phyloP scores from a whole-genome alignment of 2,113 vertebrate species.

The Nematolebias whitei region DNA sequence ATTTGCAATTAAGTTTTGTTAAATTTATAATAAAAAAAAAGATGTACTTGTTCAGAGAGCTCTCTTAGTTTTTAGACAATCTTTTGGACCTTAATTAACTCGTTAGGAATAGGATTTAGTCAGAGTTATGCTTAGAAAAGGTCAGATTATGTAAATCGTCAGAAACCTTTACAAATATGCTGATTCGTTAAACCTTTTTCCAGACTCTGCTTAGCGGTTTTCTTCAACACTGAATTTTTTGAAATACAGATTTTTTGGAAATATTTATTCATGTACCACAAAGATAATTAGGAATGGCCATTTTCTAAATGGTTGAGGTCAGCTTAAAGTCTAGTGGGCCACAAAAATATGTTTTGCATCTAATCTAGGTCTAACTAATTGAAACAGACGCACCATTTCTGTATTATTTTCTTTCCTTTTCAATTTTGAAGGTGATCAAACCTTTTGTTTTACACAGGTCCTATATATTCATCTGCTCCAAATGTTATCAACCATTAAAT shows the following conservation, averaged over 20 bases:
- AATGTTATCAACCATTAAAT: too few species aligned
- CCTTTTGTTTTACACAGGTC: too few species aligned
- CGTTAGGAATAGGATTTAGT: background rate
- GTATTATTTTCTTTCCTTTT: too few species aligned
- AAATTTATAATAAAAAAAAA: background rate
- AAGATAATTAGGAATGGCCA: too few species aligned
- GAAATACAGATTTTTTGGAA: background rate
- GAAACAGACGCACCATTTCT: too few species aligned
- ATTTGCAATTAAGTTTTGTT: background rate
- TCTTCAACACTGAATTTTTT: background rate
- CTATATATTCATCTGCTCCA: too few species aligned
- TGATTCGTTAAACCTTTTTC: background rate
- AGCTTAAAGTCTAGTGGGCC: too few species aligned
- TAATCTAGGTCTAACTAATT: too few species aligned
- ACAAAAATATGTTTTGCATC: too few species aligned
- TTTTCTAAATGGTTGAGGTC: too few species aligned
- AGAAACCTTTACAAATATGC: background rate
- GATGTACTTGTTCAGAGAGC: background rate
- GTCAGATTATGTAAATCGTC: constrained; percentile 1
- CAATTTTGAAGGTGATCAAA: too few species aligned
- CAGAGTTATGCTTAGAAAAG: background rate
- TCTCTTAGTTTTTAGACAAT: background rate
- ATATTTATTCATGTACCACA: too few species aligned
- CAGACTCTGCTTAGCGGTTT: background rate
- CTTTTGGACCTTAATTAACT: background rate